Conservation (phyloP, 1,140 invertebrate genomes). For the Platyscapa corneri region DNA sequence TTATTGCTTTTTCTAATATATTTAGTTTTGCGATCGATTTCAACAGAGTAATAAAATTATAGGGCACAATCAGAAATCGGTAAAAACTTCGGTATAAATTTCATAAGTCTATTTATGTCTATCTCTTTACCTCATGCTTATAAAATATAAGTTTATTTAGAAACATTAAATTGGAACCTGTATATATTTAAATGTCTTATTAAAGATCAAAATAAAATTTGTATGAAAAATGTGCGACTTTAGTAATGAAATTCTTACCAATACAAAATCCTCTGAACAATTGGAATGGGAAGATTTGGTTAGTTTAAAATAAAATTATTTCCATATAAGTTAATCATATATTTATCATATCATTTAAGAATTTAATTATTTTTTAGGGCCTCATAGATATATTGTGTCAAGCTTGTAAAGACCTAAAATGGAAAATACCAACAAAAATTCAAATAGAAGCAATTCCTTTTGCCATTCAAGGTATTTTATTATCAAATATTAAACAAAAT, state of each 20-base stretch:
- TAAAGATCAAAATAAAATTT: no score
- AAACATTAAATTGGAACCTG: no score
- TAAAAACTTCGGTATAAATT: no score
- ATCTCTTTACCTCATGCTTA: no score
- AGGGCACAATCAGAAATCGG: no score
- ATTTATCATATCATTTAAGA: neutral
- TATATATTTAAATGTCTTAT: no score
- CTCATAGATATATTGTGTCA: constrained; percentile 93
- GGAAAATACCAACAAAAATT: constrained; percentile 95
- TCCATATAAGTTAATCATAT: neutral
- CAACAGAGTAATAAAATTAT: no score
- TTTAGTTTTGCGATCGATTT: no score
- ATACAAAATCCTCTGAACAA: neutral
- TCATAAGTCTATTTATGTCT: no score
- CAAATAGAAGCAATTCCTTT: constrained; percentile 95
- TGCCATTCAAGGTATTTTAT: constrained; percentile 83
- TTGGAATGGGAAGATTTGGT: constrained; percentile 79
- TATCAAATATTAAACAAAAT: neutral
- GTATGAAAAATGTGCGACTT: no score
- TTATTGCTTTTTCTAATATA: no score
- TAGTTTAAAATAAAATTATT: constrained; percentile 51
- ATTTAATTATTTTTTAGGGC: constrained; percentile 78
- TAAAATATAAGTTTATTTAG: no score
- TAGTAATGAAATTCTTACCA: neutral
- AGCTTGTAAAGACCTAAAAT: constrained; percentile 93